phyloP scores from a whole-genome alignment of 2,888 invertebrate genomes.

The Halocaridina rubra region DNA sequence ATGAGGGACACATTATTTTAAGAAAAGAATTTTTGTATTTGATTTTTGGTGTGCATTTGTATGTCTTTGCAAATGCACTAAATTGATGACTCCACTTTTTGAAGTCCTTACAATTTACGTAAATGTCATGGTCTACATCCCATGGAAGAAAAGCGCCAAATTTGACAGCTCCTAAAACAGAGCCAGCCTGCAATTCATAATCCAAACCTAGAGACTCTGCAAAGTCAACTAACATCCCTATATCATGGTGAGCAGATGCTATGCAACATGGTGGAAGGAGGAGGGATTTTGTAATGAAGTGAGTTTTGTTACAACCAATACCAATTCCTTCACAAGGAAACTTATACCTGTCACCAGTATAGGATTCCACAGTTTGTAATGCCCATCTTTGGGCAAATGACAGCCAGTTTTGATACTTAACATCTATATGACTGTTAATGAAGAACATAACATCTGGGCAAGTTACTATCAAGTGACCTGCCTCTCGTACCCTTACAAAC shows the following conservation, averaged over 20 bases:
- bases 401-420: background rate
- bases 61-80: background rate
- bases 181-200: constrained; percentile 67
- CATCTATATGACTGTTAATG: constrained; percentile 16
- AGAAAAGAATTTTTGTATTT: background rate
- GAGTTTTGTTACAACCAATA: background rate
- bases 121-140: constrained; percentile 67
- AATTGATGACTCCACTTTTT: constrained; percentile 35
- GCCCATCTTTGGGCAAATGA: constrained; percentile 12
- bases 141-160: constrained; percentile 67
- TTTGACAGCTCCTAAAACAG: constrained; percentile 67
- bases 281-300: constrained; percentile 16
- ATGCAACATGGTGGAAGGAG: constrained; percentile 66
- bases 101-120: constrained; percentile 61
- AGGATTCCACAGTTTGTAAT: background rate
- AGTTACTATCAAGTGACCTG: constrained; percentile 63
- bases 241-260: constrained; percentile 64
- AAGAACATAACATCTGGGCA: constrained; percentile 67
- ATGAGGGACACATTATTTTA: background rate
- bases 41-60: constrained; percentile 17
- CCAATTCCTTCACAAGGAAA: constrained; percentile 20
- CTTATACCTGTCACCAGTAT: background rate
- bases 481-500: constrained; percentile 65
- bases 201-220: constrained; percentile 64
- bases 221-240: constrained; percentile 64